phyloP scores from a whole-genome alignment of 2,888 invertebrate genomes.

The Petrolisthes cinctipes region DNA sequence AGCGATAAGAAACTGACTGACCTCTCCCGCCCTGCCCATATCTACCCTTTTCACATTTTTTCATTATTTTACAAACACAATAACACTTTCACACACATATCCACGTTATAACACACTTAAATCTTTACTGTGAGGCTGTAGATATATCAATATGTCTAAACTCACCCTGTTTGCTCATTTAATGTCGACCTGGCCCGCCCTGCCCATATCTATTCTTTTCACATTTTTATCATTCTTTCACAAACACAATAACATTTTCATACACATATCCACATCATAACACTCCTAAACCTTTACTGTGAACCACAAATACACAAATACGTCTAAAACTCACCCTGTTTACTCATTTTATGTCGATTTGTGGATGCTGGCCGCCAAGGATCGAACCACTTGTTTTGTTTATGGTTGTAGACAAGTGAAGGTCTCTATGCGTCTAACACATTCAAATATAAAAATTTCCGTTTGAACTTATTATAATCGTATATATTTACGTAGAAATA shows the following conservation, averaged over 20 bases:
- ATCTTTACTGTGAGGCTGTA: too few species aligned
- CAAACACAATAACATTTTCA: too few species aligned
- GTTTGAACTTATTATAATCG: too few species aligned
- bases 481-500: too few species aligned
- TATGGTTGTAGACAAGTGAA: neutral
- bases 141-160: neutral
- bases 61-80: too few species aligned
- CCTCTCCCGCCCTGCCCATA: neutral
- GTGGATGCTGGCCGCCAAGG: neutral
- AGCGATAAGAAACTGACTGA: neutral
- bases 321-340: neutral
- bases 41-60: neutral
- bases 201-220: neutral
- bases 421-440: too few species aligned
- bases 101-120: too few species aligned
- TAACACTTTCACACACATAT: too few species aligned
- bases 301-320: neutral
- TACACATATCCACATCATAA: too few species aligned
- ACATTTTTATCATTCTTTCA: too few species aligned
- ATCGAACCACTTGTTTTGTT: constrained; percentile 18
- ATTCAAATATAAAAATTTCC: too few species aligned
- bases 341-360: neutral
- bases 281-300: too few species aligned
- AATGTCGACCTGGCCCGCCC: constrained; percentile 9
- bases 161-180: constrained; percentile 10